These are phyloP conservation scores for Propsilocerus akamusi DNA, from an alignment of 1,140 invertebrate species.

Conservation along the genomic window DNA sequence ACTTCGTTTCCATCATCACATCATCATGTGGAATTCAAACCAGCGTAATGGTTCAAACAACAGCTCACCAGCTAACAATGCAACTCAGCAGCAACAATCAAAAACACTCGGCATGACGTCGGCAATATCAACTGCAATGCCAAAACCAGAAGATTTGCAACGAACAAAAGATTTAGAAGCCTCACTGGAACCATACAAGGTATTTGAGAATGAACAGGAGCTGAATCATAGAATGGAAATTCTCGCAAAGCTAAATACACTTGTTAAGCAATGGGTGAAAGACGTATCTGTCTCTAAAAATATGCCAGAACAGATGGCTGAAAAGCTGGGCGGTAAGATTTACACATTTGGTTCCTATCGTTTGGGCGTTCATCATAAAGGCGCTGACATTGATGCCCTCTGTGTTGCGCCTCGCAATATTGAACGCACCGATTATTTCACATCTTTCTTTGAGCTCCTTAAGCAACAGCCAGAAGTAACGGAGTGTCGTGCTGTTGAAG, in stretches of 20 bases:
- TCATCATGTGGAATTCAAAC: too few species aligned
- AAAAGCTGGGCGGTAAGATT: constrained; percentile 89
- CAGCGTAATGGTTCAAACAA: too few species aligned
- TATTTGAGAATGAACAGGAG: constrained; percentile 83
- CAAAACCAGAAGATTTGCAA: constrained; percentile 67
- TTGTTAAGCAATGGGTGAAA: constrained; percentile 85
- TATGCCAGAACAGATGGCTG: constrained; percentile 69
- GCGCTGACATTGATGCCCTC: constrained; percentile 97
- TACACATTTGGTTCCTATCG: constrained; percentile 97
- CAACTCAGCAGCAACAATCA: constrained; percentile 7
- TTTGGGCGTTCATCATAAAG: constrained; percentile 82
- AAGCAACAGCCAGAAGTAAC: constrained; percentile 73
- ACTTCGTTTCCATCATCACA: too few species aligned
- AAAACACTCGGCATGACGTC: constrained; percentile 76
- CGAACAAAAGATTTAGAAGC: constrained; percentile 70
- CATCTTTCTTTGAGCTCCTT: constrained; percentile 81
- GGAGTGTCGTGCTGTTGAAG: constrained; percentile 59
- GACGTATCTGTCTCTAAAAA: constrained; percentile 74
- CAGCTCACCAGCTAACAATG: constrained; percentile 9
- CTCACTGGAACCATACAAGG: constrained; percentile 66
- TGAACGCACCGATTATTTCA: constrained; percentile 85
- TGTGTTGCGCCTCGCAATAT: constrained; percentile 96
- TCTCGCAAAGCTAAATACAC: constrained; percentile 63
- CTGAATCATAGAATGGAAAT: constrained; percentile 76
- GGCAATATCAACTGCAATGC: constrained; percentile 73